Percentiles rank a stretch among this genome's conserved stretches.
Conservation (phyloP, 1,140 invertebrate genomes). For the Lepidurus arcticus region DNA sequence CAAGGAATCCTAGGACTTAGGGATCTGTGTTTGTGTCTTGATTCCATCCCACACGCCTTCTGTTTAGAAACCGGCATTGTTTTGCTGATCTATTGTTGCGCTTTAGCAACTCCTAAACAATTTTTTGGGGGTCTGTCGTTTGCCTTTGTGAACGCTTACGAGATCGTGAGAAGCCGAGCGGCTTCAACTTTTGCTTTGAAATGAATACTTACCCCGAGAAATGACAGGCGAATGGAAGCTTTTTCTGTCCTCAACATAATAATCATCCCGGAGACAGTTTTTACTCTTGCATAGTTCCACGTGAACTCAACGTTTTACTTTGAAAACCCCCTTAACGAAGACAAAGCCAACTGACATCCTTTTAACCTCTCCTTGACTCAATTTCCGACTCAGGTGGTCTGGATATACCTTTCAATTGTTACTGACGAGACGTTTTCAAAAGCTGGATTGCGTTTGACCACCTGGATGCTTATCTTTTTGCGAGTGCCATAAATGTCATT, state of each 20-base stretch:
- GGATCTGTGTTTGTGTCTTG: neutral
- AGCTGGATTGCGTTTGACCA: neutral
- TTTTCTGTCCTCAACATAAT: neutral
- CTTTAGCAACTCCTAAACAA: neutral
- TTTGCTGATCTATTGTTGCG: neutral
- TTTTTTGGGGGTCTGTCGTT: neutral
- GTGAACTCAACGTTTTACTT: neutral
- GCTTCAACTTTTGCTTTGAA: neutral
- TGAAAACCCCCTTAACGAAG: neutral
- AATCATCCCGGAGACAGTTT: neutral
- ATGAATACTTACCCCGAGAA: neutral
- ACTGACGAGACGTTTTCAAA: neutral
- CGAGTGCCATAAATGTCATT: neutral
- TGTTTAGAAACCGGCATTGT: neutral
- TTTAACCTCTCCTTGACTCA: constrained; percentile 21
- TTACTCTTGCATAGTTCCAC: neutral
- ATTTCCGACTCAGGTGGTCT: constrained; percentile 14
- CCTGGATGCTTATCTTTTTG: neutral
- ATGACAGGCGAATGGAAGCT: neutral
- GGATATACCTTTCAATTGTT: neutral
- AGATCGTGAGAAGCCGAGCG: neutral
- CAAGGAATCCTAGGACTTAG: neutral
- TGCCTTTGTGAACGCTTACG: neutral
- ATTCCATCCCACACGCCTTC: neutral
- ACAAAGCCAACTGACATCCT: neutral